Percentiles rank a stretch among this genome's conserved stretches.
These are phyloP conservation scores for Bubalus kerabau DNA, from an alignment of 2,113 vertebrate species.

Conservation along the genomic window DNA sequence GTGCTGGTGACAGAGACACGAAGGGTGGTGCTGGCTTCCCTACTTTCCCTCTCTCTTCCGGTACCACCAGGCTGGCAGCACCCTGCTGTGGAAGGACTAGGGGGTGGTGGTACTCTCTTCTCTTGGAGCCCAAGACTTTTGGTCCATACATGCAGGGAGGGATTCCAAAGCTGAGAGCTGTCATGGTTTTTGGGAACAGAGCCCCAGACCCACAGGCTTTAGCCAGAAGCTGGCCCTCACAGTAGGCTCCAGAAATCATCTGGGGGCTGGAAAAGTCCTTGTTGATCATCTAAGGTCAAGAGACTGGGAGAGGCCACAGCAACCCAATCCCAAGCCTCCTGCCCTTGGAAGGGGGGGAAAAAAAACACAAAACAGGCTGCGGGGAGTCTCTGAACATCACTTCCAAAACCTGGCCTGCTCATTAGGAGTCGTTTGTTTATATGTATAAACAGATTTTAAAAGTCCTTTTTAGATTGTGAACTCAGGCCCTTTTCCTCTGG, in stretches of 20 bases:
- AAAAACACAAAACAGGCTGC: background rate
- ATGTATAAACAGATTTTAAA: background rate
- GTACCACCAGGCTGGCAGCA: background rate
- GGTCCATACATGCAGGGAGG: background rate
- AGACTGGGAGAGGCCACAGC: background rate
- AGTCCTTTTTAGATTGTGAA: background rate
- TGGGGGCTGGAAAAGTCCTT: background rate
- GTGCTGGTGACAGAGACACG: background rate
- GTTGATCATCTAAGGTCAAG: background rate
- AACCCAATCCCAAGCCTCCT: background rate
- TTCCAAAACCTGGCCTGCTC: background rate
- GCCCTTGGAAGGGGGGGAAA: background rate
- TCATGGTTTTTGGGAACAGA: background rate
- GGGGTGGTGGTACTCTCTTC: background rate
- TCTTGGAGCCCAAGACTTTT: background rate
- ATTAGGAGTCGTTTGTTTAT: background rate
- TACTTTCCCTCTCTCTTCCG: background rate
- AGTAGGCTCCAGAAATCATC: background rate
- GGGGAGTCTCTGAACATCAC: background rate
- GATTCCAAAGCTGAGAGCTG: background rate
- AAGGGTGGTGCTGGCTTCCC: background rate
- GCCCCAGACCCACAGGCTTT: background rate
- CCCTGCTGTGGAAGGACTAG: background rate
- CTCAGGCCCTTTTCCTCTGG: background rate
- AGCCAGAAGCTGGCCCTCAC: rapidly evolving